These are phyloP conservation scores for Euthynnus affinis DNA, from an alignment of 2,797 vertebrate genomes.

Conservation along the genomic window DNA sequence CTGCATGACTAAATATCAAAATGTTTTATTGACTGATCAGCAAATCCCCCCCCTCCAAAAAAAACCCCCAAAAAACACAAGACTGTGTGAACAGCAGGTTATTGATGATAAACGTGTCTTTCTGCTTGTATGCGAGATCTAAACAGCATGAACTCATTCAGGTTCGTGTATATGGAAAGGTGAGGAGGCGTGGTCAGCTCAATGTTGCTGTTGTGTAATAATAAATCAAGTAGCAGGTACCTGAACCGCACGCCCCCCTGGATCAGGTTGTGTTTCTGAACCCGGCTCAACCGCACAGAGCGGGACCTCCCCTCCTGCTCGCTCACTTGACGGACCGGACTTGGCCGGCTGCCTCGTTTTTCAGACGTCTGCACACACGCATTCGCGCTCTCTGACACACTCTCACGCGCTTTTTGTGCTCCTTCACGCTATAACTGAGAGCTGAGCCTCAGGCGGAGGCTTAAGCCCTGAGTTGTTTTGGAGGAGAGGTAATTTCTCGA, in stretches of 20 bases:
- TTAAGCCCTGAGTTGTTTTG: conserved; percentile 26
- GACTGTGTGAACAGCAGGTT: neutral
- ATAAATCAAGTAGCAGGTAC: neutral
- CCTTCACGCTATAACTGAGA: conserved; percentile 25
- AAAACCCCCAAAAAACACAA: too few species aligned
- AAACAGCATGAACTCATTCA: conserved; percentile 7
- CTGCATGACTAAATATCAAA: too few species aligned
- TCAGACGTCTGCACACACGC: neutral
- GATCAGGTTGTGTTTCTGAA: conserved; percentile 50
- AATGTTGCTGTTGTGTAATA: conserved; percentile 40
- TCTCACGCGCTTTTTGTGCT: neutral
- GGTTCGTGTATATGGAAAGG: neutral
- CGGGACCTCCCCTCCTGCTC: conserved; percentile 43
- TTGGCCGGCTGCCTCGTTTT: conserved; percentile 13
- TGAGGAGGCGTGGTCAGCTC: neutral
- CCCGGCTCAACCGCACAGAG: conserved; percentile 20
- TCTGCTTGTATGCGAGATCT: neutral
- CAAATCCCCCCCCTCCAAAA: too few species aligned
- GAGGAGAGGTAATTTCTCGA: conserved; percentile 39
- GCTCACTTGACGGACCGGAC: conserved; percentile 16
- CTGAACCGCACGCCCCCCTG: conserved; percentile 13
- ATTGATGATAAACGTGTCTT: neutral
- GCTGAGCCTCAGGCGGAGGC: conserved; percentile 14
- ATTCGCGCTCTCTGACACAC: neutral
- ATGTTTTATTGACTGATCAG: too few species aligned